phyloP scores from a whole-genome alignment of 2,113 vertebrate genomes.

The Charadrius vociferus region DNA sequence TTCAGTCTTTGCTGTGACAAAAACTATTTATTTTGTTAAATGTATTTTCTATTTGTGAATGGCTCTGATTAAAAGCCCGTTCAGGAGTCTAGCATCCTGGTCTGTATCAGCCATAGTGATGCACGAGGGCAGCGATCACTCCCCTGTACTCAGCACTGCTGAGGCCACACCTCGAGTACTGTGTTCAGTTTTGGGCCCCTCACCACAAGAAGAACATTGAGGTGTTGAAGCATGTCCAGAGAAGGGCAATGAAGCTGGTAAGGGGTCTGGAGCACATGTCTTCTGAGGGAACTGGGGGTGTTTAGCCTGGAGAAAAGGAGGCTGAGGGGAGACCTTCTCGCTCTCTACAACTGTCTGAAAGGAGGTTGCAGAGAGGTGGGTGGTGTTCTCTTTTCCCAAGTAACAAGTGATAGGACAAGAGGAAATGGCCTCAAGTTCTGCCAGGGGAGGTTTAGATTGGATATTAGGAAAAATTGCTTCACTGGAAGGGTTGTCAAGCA shows the following conservation, averaged over 20 bases:
- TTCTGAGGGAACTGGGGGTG: fast-evolving
- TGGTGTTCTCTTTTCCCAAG: background rate
- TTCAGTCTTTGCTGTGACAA: background rate
- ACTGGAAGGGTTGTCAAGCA: background rate
- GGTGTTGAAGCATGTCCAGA: background rate
- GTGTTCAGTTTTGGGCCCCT: background rate
- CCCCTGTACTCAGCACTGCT: background rate
- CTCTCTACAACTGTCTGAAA: background rate
- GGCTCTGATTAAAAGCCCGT: background rate
- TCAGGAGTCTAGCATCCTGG: background rate
- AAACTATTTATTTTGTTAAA: background rate
- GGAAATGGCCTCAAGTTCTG: fast-evolving
- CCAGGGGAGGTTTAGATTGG: background rate
- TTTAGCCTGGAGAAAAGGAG: background rate
- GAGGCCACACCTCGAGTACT: background rate
- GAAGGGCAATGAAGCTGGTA: background rate
- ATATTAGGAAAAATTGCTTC: background rate
- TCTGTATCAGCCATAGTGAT: background rate
- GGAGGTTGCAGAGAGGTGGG: background rate
- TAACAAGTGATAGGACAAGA: background rate
- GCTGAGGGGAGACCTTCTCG: fast-evolving
- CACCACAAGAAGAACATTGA: background rate
- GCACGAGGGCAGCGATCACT: fast-evolving
- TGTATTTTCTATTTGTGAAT: background rate
- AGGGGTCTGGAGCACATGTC: background rate